phyloP scores from a whole-genome alignment of 1,140 invertebrate genomes.

The Danaus melanippus region DNA sequence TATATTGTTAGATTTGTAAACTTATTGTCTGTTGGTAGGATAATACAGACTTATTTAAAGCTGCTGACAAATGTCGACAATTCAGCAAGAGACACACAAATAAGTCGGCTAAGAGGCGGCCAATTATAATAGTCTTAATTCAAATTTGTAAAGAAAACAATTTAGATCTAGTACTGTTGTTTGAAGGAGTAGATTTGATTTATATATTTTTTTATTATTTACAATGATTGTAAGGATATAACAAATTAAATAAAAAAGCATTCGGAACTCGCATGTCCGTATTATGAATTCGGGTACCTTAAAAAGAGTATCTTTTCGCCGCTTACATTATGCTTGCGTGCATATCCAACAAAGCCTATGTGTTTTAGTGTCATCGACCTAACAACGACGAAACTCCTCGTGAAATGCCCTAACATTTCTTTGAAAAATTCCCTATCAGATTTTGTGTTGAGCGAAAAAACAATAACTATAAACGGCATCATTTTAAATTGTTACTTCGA shows the following conservation, averaged over 20 bases:
- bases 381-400: conserved; percentile 25
- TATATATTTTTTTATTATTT: no score
- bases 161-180: no score
- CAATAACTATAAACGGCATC: no score
- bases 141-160: no score
- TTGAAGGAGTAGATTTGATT: no score
- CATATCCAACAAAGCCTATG: conserved; percentile 28
- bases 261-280: no score
- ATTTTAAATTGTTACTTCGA: no score
- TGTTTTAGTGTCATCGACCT: conserved; percentile 33
- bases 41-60: no score
- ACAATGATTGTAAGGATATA: no score
- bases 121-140: not conserved
- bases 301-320: not conserved
- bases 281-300: no score
- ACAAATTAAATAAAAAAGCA: no score
- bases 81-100: not conserved
- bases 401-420: conserved; percentile 30
- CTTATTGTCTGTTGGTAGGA: conserved; percentile 25
- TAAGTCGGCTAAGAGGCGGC: not conserved
- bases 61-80: no score
- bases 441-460: conserved; percentile 14
- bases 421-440: conserved; percentile 23
- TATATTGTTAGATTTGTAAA: conserved; percentile 53
- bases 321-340: conserved; percentile 24